A percentile compares a stretch with the other conserved stretches of the same genome.
phyloP scores from a whole-genome alignment of 2,113 vertebrate species.

The Microtus richardsoni region DNA sequence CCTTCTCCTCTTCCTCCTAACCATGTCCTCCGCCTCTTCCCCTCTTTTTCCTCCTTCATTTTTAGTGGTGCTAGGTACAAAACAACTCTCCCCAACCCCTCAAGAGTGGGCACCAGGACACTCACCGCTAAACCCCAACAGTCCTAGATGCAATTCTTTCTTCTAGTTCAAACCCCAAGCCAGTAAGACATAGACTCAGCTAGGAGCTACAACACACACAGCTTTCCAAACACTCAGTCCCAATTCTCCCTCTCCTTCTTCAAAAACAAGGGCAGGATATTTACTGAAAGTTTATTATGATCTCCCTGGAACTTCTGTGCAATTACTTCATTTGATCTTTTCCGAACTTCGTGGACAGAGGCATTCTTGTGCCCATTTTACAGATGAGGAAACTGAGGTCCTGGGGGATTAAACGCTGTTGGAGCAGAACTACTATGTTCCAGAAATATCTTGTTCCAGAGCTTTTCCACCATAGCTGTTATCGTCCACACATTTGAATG shows the following conservation, averaged over 20 bases:
- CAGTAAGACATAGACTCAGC: neutral
- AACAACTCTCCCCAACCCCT: neutral
- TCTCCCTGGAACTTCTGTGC: neutral
- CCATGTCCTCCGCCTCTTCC: neutral
- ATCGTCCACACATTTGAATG: conserved; percentile 18
- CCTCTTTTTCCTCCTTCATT: neutral
- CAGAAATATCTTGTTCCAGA: conserved; percentile 5
- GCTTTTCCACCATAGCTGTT: neutral
- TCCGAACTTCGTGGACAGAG: neutral
- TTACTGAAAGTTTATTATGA: conserved; percentile 28
- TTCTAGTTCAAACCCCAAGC: conserved; percentile 51
- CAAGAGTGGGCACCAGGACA: neutral
- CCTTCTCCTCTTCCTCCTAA: neutral
- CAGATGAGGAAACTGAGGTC: conserved; percentile 38
- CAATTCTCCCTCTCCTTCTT: neutral
- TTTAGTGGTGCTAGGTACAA: neutral
- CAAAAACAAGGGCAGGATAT: neutral
- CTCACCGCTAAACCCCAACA: neutral
- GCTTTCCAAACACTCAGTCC: neutral
- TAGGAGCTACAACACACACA: neutral
- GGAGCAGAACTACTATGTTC: neutral
- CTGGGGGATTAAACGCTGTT: neutral
- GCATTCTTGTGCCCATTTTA: conserved; percentile 28
- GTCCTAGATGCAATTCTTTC: neutral
- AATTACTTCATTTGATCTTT: neutral